Percentiles rank a stretch among this genome's conserved stretches.
These are phyloP conservation scores for Drosophila nigritarsus DNA, from an alignment of 2,888 invertebrate genomes.

Conservation along the genomic window DNA sequence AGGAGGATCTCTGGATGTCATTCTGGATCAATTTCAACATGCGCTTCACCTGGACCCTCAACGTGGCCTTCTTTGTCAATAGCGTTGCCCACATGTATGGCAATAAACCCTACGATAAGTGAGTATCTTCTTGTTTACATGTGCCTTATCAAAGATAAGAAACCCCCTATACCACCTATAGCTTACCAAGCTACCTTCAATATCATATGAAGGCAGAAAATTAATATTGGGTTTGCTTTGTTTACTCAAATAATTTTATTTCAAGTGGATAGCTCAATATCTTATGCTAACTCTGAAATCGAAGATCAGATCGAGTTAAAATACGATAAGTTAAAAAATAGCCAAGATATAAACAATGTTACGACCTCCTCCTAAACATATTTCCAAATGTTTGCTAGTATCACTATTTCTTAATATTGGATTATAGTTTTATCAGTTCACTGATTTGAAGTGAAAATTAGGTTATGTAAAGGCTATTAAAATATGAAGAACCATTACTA, in stretches of 20 bases:
- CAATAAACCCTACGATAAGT: slow-evolving; percentile 95
- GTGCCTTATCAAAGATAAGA: background rate
- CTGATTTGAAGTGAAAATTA: background rate
- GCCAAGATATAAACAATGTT: background rate
- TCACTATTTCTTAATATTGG: background rate
- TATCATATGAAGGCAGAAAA: background rate
- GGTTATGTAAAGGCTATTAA: background rate
- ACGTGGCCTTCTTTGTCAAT: slow-evolving; percentile 97
- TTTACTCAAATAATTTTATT: background rate
- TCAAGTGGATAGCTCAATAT: background rate
- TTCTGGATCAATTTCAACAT: slow-evolving; percentile 94
- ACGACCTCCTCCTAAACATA: background rate
- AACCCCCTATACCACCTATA: fast-evolving
- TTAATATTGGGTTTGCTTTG: background rate
- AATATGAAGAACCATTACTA: background rate
- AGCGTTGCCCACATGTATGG: slow-evolving; percentile 97
- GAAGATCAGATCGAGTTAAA: background rate
- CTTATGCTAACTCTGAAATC: background rate
- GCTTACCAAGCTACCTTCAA: background rate
- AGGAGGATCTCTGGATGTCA: slow-evolving; percentile 91
- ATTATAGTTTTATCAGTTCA: fast-evolving
- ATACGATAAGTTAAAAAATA: background rate
- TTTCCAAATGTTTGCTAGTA: background rate
- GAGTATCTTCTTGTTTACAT: slow-evolving; percentile 66
- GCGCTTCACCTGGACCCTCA: slow-evolving; percentile 93